These are phyloP conservation scores for Drosophila santomea DNA, from an alignment of 1,140 invertebrate genomes.

Conservation along the genomic window DNA sequence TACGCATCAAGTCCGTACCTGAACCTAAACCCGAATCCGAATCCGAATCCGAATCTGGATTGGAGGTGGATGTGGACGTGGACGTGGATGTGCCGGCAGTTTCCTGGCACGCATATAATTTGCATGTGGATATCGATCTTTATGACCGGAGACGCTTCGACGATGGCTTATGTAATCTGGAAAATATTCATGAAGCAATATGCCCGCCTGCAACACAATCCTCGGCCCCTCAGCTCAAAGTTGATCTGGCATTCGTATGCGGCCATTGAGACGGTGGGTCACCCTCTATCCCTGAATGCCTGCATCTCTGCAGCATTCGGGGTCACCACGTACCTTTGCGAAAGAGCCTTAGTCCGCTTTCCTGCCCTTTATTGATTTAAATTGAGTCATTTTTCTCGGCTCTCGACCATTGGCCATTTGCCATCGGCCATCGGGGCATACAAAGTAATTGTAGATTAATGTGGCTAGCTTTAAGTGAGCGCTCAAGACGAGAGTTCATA, in stretches of 20 bases:
- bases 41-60: slow-evolving; percentile 28
- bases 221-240: slow-evolving; percentile 57
- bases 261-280: slow-evolving; percentile 62
- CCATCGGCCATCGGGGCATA: slow-evolving; percentile 29
- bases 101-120: slow-evolving; percentile 83
- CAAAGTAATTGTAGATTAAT: slow-evolving; percentile 71
- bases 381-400: slow-evolving; percentile 72
- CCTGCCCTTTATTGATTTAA: slow-evolving; percentile 73
- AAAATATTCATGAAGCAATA: slow-evolving; percentile 84
- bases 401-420: slow-evolving; percentile 9
- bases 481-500: slow-evolving; percentile 56
- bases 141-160: slow-evolving; percentile 24
- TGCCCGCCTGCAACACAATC: slow-evolving; percentile 67
- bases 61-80: slow-evolving; percentile 38
- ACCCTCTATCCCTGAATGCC: not conserved
- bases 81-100: slow-evolving; percentile 45
- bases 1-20: slow-evolving; percentile 60
- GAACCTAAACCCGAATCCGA: not conserved
- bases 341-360: not conserved
- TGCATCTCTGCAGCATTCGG: slow-evolving; percentile 4
- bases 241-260: slow-evolving; percentile 78
- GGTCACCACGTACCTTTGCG: slow-evolving; percentile 40
- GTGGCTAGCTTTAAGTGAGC: slow-evolving; percentile 44
- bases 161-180: slow-evolving; percentile 84
- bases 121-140: slow-evolving; percentile 72